Conservation (phyloP, 2,797 vertebrate genomes). For the Rousettus madagascariensis region DNA sequence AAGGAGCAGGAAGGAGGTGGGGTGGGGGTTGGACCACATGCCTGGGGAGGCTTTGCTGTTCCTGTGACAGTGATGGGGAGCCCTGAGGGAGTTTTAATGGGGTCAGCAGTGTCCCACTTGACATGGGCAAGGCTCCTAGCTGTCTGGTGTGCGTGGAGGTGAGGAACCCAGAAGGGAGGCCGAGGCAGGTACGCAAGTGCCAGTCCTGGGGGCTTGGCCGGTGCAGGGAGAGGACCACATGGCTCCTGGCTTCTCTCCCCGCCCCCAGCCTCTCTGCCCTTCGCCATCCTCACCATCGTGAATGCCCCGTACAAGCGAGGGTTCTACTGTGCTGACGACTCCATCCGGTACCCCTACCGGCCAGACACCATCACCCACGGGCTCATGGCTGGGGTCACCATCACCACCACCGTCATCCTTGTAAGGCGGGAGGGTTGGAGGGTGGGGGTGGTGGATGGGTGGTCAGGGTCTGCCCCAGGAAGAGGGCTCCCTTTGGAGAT, state of each 20-base stretch:
- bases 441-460: background rate
- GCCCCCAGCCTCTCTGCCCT: constrained; percentile 90
- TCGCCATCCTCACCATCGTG: constrained; percentile 89
- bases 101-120: background rate
- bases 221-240: background rate
- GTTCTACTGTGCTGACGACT: constrained; percentile 93
- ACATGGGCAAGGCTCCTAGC: too few relatives aligned
- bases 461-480: background rate
- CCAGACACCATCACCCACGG: constrained; percentile 93
- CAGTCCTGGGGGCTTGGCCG: background rate
- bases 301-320: constrained; percentile 91
- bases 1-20: background rate
- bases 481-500: background rate
- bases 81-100: background rate
- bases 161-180: background rate
- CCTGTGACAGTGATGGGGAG: background rate
- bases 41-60: background rate
- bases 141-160: fast-evolving
- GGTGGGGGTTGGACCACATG: background rate
- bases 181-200: background rate
- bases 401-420: constrained; percentile 90
- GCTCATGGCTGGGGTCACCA: constrained; percentile 92
- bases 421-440: constrained; percentile 82
- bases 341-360: constrained; percentile 92
- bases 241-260: background rate